Evolutionary conservation across 1,140 invertebrate species (phyloP), one percentile per base, ranked within the genome.

Genomic region (Agraylea sexmaculata): DNA sequence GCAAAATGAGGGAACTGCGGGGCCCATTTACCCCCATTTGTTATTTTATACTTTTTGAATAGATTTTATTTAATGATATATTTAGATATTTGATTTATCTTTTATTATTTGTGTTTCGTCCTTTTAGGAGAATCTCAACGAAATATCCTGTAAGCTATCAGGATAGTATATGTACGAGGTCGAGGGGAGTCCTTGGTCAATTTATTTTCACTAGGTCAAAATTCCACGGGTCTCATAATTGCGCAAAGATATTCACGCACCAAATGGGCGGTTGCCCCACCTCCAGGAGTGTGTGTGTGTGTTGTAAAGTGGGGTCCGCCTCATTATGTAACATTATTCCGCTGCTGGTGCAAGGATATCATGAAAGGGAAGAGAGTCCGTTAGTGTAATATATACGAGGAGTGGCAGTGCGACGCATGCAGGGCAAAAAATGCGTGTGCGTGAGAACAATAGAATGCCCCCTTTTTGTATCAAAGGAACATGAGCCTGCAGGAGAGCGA

Each of bases 91-190:
- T n/a, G n/a, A n/a, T n/a, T n/a, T n/a, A n/a, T n/a, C n/a, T n/a
- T n/a, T n/a, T n/a, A n/a, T n/a, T n/a, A n/a, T n/a, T n/a, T n/a
- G n/a, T n/a, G n/a, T n/a, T n/a, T n/a, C n/a, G 42, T 43, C 42
- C 42, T 43, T 35, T 34, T 38, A n/a, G 13, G 28, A 21, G 51
- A 52, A 57, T 64, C 66, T 63, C 65, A 63, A 68, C 63, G 56
- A 66, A 68, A 64, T 65, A 68, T 68, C 65, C 65, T 68, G 63
- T 57, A 52, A 54, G 45, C 29, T 62, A 68, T 61, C 53, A 68
- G 61, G 62, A 55, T 41, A 50, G 43, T 59, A 68, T 62, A 43
- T 62, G 60, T 59, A 62, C 62, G 57, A 55, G 50, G 52, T 49
- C 56, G 59, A 55, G 53, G 53, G 20, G 28, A 42, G 48, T 50